Evolutionary conservation across 2,888 invertebrate genomes (phyloP).

Genomic region (Smittia sp.): DNA sequence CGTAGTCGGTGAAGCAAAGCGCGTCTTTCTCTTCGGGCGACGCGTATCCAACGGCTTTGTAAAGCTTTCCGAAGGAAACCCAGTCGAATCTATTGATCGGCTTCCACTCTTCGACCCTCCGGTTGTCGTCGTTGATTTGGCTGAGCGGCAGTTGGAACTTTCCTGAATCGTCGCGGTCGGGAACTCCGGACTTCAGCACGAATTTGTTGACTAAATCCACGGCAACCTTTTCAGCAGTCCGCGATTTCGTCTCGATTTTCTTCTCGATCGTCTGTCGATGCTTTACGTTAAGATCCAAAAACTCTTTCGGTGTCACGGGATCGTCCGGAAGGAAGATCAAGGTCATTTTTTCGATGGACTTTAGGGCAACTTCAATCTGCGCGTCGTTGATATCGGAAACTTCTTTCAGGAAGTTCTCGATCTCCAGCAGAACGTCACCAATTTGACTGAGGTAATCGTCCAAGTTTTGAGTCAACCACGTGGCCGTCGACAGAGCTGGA

Average conservation of each 20-base stretch:
- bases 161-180: slow-evolving; percentile 56
- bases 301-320: slow-evolving; percentile 61
- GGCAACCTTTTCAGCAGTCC: slow-evolving; percentile 72
- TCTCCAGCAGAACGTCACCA: slow-evolving; percentile 56
- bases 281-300: slow-evolving; percentile 63
- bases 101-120: slow-evolving; percentile 48
- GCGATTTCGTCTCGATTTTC: slow-evolving; percentile 60
- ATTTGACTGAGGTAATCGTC: slow-evolving; percentile 53
- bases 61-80: slow-evolving; percentile 51
- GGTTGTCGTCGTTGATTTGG: slow-evolving; percentile 52
- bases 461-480: slow-evolving; percentile 74
- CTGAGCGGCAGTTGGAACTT: slow-evolving; percentile 62
- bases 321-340: slow-evolving; percentile 63
- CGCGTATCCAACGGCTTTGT: slow-evolving; percentile 48
- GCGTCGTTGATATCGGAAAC: slow-evolving; percentile 73
- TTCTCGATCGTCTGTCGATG: slow-evolving; percentile 54
- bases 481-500: slow-evolving; percentile 72
- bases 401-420: slow-evolving; percentile 47
- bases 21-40: slow-evolving; percentile 46
- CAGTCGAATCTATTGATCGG: slow-evolving; percentile 53
- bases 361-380: slow-evolving; percentile 67
- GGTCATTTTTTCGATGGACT: slow-evolving; percentile 60
- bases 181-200: slow-evolving; percentile 56
- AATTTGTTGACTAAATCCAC: slow-evolving; percentile 76
- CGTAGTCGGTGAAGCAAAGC: slow-evolving; percentile 60